Base-by-base conservation (phyloP, 2,113 vertebrate species). In the Acrocephalus kingi region DNA sequence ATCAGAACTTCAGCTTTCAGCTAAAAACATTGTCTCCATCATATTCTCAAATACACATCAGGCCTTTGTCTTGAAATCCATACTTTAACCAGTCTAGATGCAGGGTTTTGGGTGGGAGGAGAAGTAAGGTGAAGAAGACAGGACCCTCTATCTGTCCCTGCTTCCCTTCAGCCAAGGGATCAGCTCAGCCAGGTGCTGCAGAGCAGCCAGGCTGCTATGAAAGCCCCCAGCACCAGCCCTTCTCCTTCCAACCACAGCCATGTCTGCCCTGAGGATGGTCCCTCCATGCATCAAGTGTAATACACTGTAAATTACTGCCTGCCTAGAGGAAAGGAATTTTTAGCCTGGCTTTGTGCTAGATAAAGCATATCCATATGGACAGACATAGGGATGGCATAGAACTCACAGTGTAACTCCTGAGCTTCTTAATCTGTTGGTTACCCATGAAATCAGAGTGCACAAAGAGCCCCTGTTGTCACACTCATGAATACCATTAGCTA, bases 231-330 rank as follows among this genome's bases (percentile, higher is more conserved):
- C 11, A 55, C 15, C 43, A 89, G n/a, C 31, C 33, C 39, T 78
- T 24, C 43, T 46, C 62, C 69, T 51, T 25, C 48, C 52, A 66
- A 11, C 10, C 33, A 30, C 0, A 1, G 22, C 1, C 21, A 16
- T 0, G 0, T 15, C 58, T 2, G 3, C 41, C n/a, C 75, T 3
- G 4, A 72, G 23, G n/a, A 52, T 0, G 1, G n/a, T 35, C 30
- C 43, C 43, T 69, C 37, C 22, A 3, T 0, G 3, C 37, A 48
- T 13, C 31, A 54, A 48, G 48, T 4, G n/a, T 22, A 59, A 30
- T 24, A 39, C 11, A 45, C 37, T 24, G 39, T 48, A 48, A 73
- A 33, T 77, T 0, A 6, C n/a, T 87, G 28, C 33, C 45, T 67
- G 61, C 64, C 61, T 41, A 52, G 35, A 55, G 27, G 61, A 84